These are phyloP conservation scores for Tanaodytes sp. DNA, from an alignment of 2,888 invertebrate species.

Conservation along the genomic window DNA sequence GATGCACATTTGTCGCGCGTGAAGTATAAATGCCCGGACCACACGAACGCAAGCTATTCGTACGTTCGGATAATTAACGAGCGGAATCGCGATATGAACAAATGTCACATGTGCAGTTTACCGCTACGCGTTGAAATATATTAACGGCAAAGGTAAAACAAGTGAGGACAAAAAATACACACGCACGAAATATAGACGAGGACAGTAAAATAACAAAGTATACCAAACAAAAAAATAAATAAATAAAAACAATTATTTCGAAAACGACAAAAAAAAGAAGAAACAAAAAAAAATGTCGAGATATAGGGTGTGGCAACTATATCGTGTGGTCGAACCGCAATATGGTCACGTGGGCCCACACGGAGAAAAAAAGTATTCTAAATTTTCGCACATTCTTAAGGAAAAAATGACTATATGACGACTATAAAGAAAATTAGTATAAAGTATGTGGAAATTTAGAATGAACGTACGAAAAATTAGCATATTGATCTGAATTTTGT, in stretches of 20 bases:
- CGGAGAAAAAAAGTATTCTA: no score
- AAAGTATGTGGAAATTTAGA: no score
- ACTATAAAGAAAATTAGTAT: no score
- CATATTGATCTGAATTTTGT: no score
- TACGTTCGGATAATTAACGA: constrained; percentile 30
- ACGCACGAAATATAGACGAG: no score
- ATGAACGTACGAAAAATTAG: no score
- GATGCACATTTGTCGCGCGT: constrained; percentile 36
- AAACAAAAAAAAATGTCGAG: constrained; percentile 1
- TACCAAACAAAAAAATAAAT: no score
- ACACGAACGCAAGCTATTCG: constrained; percentile 17
- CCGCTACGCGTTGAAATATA: constrained; percentile 38
- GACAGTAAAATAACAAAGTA: no score
- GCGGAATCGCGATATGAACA: constrained; percentile 30
- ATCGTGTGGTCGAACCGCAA: constrained; percentile 28
- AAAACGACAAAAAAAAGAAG: not conserved
- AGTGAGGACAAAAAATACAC: no score
- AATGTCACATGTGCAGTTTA: constrained; percentile 37
- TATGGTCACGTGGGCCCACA: constrained; percentile 27
- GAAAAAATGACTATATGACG: no score
- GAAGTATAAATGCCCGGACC: constrained; percentile 27
- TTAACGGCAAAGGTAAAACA: constrained; percentile 22
- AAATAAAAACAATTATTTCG: no score
- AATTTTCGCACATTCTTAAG: no score
- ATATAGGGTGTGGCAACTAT: constrained; percentile 24